Evolutionary conservation across 2,888 invertebrate genomes (phyloP), one percentile per base, ranked within the genome.

Genomic region (Gisinianus flammeolus): DNA sequence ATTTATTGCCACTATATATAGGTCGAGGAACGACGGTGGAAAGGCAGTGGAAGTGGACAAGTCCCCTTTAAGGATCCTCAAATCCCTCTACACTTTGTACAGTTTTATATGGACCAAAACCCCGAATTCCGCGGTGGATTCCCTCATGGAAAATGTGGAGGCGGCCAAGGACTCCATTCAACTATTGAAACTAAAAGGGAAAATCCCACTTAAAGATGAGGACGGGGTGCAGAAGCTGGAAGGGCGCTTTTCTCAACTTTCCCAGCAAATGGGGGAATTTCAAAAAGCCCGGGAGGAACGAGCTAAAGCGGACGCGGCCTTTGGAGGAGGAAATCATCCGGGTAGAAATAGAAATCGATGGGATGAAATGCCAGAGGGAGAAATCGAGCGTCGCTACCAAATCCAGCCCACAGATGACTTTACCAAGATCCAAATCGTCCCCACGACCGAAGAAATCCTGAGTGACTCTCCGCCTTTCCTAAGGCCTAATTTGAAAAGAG

Each of bases 401-500:
- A 12, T 35, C 5, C n/a, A 62, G 4, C 70, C 78, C 4, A 58
- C 56, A 0, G 74, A 70, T 0, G 31, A 78, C 22, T 75, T 75
- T 24, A 16, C 52, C 10, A 33, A 70, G 24, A 69, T 74, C 4
- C 4, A 52, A 6, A 54, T 78, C 1, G 35, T 78, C 52, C 78
- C 78, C 10, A 52, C 70, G 24, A 4, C 62, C 10, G 2, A 75
- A 0, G 79, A 79, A 26, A 64, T 79, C 22, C 10, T 66, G 0
- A 3, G 10, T 4, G 71, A 79, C 0, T 2, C 3, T 4, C 30
- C 26, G 19, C 56, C 71, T 10, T 71, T 71, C 30, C 30, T 80
- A 0, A 28, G 80, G 2, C 74, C 79, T 0, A 77, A 75, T 30
- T 62, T 75, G 26, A n/a, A 62, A 6, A 28, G 4, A 12, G 80